phyloP scores from a whole-genome alignment of 1,140 invertebrate species.

The Bombus superbus region DNA sequence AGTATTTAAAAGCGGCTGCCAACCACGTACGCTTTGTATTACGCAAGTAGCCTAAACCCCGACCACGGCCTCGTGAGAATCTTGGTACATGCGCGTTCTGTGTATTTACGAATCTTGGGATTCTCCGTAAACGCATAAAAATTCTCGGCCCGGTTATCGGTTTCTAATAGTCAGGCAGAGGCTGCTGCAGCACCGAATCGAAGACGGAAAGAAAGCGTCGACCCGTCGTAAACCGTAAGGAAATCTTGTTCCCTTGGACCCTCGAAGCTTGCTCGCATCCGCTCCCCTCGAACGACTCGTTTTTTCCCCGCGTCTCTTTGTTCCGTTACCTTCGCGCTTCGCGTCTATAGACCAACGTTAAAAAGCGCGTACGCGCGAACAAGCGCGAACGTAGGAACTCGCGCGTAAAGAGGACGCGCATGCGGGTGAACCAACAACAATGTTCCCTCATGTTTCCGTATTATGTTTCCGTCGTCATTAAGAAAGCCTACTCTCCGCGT shows the following conservation, averaged over 20 bases:
- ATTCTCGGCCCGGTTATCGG: too few species aligned
- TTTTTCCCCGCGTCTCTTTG: not conserved
- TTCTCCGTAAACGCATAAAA: too few species aligned
- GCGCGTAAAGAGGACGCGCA: slow-evolving; percentile 29
- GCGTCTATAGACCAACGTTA: not conserved
- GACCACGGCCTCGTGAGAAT: too few species aligned
- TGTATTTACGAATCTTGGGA: too few species aligned
- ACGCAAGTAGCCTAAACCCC: too few species aligned
- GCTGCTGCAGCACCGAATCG: too few species aligned
- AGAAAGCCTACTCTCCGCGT: not conserved
- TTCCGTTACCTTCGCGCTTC: not conserved
- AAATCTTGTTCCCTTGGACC: not conserved
- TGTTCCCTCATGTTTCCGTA: slow-evolving; percentile 53
- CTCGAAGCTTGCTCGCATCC: not conserved
- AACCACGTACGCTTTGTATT: too few species aligned
- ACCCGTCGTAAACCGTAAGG: too few species aligned
- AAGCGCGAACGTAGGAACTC: not conserved
- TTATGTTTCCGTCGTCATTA: slow-evolving; percentile 53
- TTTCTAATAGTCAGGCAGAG: too few species aligned
- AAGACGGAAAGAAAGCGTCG: too few species aligned
- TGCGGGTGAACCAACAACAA: slow-evolving; percentile 60
- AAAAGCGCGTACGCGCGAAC: slow-evolving; percentile 21
- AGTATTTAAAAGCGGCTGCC: too few species aligned
- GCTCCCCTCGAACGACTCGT: not conserved
- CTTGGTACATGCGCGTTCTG: too few species aligned